phyloP scores from a whole-genome alignment of 2,113 vertebrate genomes.

The Martes martes region DNA sequence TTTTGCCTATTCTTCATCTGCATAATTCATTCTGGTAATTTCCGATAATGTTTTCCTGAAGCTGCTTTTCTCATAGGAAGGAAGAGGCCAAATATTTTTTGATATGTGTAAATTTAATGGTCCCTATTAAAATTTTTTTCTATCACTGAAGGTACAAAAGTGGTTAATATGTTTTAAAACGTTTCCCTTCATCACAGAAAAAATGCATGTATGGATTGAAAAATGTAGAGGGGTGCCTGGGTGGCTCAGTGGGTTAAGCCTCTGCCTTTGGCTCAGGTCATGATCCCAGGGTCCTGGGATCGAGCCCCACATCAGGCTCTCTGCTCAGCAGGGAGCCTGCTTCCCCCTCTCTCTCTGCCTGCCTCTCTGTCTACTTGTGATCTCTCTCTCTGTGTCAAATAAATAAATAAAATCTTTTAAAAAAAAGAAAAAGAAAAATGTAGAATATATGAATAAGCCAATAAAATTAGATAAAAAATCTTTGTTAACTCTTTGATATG shows the following conservation, averaged over 20 bases:
- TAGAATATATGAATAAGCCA: neutral
- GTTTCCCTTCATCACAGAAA: neutral
- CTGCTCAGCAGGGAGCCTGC: too few relatives aligned
- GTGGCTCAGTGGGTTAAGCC: too few relatives aligned
- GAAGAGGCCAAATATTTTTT: neutral
- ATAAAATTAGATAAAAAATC: neutral
- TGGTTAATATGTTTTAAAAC: neutral
- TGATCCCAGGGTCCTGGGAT: too few relatives aligned
- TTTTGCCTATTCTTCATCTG: neutral
- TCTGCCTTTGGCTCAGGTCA: too few relatives aligned
- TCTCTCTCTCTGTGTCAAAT: too few relatives aligned
- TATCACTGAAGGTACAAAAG: neutral
- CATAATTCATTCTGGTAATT: conserved; percentile 13
- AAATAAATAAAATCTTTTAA: too few relatives aligned
- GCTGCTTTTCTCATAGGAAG: neutral
- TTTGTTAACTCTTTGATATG: neutral
- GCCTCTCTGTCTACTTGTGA: too few relatives aligned
- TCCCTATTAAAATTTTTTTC: neutral
- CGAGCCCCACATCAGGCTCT: too few relatives aligned
- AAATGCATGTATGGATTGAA: neutral
- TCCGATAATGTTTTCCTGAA: conserved; percentile 12
- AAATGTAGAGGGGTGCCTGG: neutral
- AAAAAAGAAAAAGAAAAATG: neutral
- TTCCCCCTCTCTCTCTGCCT: too few relatives aligned
- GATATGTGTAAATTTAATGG: neutral